phyloP scores from a whole-genome alignment of 2,888 invertebrate species.

The Elysia crispata region DNA sequence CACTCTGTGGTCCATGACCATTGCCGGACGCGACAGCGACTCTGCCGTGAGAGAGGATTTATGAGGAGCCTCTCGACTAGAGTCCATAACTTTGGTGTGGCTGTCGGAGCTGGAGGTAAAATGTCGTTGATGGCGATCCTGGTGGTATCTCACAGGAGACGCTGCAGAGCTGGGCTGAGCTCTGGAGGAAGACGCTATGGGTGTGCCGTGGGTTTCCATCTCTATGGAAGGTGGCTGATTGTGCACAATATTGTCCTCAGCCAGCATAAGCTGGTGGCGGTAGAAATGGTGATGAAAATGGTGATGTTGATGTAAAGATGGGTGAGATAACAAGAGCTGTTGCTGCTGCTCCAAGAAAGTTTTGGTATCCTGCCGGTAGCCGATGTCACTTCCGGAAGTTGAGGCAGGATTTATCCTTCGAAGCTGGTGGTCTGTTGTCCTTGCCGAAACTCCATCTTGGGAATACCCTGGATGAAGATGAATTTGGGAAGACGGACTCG shows the following conservation, averaged over 20 bases:
- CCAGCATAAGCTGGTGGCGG: constrained; percentile 30
- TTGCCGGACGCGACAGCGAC: too few species aligned
- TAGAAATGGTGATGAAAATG: constrained; percentile 44
- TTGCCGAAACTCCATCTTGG: too few species aligned
- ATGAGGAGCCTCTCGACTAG: background rate
- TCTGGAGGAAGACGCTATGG: too few species aligned
- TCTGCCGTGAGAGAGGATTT: background rate
- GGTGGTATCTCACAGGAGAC: too few species aligned
- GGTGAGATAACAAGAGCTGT: background rate
- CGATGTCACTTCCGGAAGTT: too few species aligned
- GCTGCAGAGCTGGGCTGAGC: background rate
- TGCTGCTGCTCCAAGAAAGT: background rate
- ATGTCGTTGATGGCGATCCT: background rate
- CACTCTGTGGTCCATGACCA: background rate
- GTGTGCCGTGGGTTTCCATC: too few species aligned
- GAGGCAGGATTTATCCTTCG: too few species aligned
- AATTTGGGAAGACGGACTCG: background rate
- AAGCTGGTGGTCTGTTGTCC: too few species aligned
- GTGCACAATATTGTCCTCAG: background rate
- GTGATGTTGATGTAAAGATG: constrained; percentile 31
- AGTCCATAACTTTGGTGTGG: background rate
- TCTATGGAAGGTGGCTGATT: background rate
- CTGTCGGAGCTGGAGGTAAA: background rate
- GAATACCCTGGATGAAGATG: too few species aligned
- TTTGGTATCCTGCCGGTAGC: too few species aligned